Evolutionary conservation across 2,888 invertebrate species (phyloP), one percentile per base, ranked within the genome.

Genomic region (Epistrophe grossulariae): DNA sequence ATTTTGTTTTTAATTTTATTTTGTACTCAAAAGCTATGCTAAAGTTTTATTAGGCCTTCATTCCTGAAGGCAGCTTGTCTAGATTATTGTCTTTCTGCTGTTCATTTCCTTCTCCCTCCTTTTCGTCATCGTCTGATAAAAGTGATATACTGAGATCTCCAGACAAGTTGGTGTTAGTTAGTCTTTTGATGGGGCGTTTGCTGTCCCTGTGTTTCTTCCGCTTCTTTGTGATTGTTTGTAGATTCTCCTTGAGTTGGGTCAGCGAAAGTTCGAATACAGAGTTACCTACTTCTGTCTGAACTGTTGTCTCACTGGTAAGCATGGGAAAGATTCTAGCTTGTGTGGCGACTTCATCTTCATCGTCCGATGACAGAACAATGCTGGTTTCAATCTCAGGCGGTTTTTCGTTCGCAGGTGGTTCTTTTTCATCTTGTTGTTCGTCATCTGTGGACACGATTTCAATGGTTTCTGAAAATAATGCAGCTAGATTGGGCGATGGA

Each of bases 281-380:
- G 84, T 92, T 92, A 1, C 92, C 92, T 13, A 92, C 92, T 7
- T 91, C 92, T n/a, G 92, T 92, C 43, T 92, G 92, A 9, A 92
- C 92, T 6, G 91, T 92, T 31, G 92, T 92, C 59, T 92, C 91
- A 79, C 90, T 92, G 5, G 92, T 91, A 43, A 92, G 76, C 79
- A 91, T 90, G 5, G 91, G 90, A 76, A 90, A 90, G 13, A 89
- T 80, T 45, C 79, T 74, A 13, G 76, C 70, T 43, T 76, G 79
- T 2, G 83, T 68, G 4, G 83, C 45, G 24, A 9, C 10, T 57
- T 87, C 87, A 28, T 87, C 87, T 40, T 87, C 87, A 13, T 79
- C 50, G 11, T 55, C 83, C 8, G 87, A 87, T 5, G 87, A 83
- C 0, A 87, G 72, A 45, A 87, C 72, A 7, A 87, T 82, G 68